Evolutionary conservation across 2,797 vertebrate species (phyloP).

Genomic region (Ctenosaura bakeri): DNA sequence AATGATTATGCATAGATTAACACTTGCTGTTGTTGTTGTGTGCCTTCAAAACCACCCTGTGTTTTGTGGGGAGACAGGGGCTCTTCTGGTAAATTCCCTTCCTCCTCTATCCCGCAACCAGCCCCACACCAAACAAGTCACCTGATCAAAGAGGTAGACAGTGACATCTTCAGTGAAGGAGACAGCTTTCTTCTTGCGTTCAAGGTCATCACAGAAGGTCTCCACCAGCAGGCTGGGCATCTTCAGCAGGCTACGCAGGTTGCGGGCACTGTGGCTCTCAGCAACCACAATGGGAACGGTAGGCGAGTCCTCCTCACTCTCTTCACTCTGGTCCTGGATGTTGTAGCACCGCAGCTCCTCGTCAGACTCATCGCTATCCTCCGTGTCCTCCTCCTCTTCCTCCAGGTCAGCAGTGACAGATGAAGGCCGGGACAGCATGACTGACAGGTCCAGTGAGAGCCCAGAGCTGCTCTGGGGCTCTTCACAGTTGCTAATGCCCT

Average conservation of each 20-base stretch:
- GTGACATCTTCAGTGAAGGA: slow-evolving; percentile 97
- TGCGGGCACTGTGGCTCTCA: slow-evolving; percentile 87
- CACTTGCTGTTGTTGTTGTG: too few species aligned
- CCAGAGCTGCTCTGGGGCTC: slow-evolving; percentile 48
- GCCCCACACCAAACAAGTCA: slow-evolving; percentile 60
- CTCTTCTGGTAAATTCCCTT: neutral
- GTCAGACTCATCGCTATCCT: slow-evolving; percentile 88
- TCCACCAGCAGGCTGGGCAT: slow-evolving; percentile 81
- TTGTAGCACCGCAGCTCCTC: slow-evolving; percentile 89
- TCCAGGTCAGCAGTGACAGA: slow-evolving; percentile 73
- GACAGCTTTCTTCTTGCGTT: slow-evolving; percentile 92
- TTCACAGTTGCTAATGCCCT: slow-evolving; percentile 29
- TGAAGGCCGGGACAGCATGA: fast-evolving
- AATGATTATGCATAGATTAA: too few species aligned
- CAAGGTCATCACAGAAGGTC: slow-evolving; percentile 83
- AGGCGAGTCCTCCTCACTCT: slow-evolving; percentile 89
- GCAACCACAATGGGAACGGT: slow-evolving; percentile 92
- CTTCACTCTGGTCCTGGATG: slow-evolving; percentile 90
- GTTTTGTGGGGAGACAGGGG: too few species aligned
- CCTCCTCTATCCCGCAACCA: neutral
- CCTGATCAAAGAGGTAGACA: slow-evolving; percentile 97
- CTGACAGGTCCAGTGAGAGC: slow-evolving; percentile 58
- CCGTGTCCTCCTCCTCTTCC: slow-evolving; percentile 88
- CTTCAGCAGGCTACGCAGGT: slow-evolving; percentile 93
- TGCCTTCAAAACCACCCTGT: too few species aligned